A percentile compares a stretch with the other conserved stretches of the same genome.
These are phyloP conservation scores for Pyxicephalus adspersus DNA, from an alignment of 2,113 vertebrate genomes.

Conservation along the genomic window DNA sequence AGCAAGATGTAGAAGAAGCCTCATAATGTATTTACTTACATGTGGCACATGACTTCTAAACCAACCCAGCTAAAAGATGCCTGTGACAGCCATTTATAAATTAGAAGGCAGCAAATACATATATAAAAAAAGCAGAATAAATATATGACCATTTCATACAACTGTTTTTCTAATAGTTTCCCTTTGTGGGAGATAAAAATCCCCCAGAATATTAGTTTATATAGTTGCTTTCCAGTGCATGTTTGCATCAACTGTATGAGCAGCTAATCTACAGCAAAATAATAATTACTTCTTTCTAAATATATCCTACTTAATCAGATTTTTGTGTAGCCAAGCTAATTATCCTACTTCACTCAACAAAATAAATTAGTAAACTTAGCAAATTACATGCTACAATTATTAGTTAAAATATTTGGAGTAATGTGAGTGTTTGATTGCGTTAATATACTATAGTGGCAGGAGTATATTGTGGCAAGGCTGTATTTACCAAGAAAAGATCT, in stretches of 20 bases:
- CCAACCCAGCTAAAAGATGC: too few relatives aligned
- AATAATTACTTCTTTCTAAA: slow-evolving; percentile 42
- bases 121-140: too few relatives aligned
- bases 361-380: slow-evolving; percentile 40
- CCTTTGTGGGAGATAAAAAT: too few relatives aligned
- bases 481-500: not conserved
- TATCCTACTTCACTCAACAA: slow-evolving; percentile 37
- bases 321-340: slow-evolving; percentile 30
- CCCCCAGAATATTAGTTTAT: not conserved
- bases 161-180: too few relatives aligned
- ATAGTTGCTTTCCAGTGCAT: not conserved
- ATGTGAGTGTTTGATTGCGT: slow-evolving; percentile 17
- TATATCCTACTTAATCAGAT: slow-evolving; percentile 36
- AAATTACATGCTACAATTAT: slow-evolving; percentile 26
- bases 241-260: slow-evolving; percentile 6
- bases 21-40: too few relatives aligned
- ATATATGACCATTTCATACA: too few relatives aligned
- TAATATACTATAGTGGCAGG: slow-evolving; percentile 6
- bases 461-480: not conserved
- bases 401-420: slow-evolving; percentile 31
- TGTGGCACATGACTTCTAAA: too few relatives aligned
- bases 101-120: too few relatives aligned
- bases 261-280: slow-evolving; percentile 33
- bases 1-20: too few relatives aligned
- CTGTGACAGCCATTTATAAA: too few relatives aligned